These are phyloP conservation scores for Coryphaenoides rupestris DNA, from an alignment of 2,113 vertebrate species.

Conservation along the genomic window DNA sequence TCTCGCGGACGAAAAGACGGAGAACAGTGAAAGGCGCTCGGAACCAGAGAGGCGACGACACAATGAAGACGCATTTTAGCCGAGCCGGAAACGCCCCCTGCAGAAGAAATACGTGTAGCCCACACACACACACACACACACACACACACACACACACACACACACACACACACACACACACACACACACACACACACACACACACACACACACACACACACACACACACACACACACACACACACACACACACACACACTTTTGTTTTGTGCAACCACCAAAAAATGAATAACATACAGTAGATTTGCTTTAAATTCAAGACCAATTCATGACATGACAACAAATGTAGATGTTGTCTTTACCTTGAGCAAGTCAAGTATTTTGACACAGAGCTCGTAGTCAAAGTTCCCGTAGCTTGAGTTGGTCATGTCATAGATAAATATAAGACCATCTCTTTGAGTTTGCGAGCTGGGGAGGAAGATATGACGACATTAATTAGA, in stretches of 20 bases:
- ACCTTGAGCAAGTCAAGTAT: constrained; percentile 80
- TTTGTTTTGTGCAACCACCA: no score
- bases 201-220: no score
- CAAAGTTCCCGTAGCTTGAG: constrained; percentile 76
- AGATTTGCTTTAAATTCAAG: no score
- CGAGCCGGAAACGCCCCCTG: constrained; percentile 78
- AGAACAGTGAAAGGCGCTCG: constrained; percentile 76
- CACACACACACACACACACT: not conserved
- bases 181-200: not conserved
- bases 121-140: not conserved
- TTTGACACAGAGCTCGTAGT: constrained; percentile 81
- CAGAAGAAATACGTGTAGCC: constrained; percentile 18
- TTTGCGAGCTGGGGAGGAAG: constrained; percentile 62
- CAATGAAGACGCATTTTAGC: constrained; percentile 79
- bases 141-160: not conserved
- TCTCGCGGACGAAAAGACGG: constrained; percentile 76
- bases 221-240: not conserved
- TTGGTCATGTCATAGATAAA: constrained; percentile 83
- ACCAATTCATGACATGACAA: no score
- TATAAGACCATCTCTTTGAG: constrained; percentile 77
- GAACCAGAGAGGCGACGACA: constrained; percentile 79
- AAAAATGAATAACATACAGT: no score
- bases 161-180: not conserved
- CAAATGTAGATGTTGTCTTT: constrained; percentile 9
- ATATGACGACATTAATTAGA: no score